A percentile compares a stretch with the other conserved stretches of the same genome.
Evolutionary conservation across 2,888 invertebrate species (phyloP).

Genomic region (Scaptomyza caliginosa): DNA sequence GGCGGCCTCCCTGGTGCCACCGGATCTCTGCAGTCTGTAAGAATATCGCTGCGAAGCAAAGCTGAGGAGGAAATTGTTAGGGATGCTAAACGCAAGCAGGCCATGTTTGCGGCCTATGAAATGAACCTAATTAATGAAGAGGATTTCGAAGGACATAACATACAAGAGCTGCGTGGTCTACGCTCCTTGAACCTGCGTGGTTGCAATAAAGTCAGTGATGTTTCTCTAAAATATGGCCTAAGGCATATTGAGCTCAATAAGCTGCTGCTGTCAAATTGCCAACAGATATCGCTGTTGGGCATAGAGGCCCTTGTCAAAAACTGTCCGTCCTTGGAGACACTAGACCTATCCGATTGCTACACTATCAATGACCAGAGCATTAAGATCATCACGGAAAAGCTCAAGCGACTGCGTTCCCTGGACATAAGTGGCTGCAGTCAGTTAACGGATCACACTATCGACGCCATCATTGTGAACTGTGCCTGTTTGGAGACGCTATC

Average conservation of each 20-base stretch:
- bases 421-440: conserved; percentile 85
- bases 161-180: conserved; percentile 86
- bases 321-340: conserved; percentile 89
- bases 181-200: conserved; percentile 87
- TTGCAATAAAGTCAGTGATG: conserved; percentile 89
- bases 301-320: conserved; percentile 87
- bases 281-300: conserved; percentile 88
- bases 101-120: conserved; percentile 87
- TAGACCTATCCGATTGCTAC: conserved; percentile 88
- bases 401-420: conserved; percentile 81
- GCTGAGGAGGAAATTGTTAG: conserved; percentile 89
- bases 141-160: conserved; percentile 84
- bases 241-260: conserved; percentile 87
- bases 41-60: conserved; percentile 87
- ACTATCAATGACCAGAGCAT: conserved; percentile 88
- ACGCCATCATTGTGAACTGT: conserved; percentile 85
- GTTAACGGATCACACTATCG: conserved; percentile 85
- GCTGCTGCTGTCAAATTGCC: conserved; percentile 88
- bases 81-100: conserved; percentile 87
- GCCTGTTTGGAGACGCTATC: conserved; percentile 83
- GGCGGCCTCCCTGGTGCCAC: conserved; percentile 1
- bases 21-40: conserved; percentile 66
- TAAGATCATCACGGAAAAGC: conserved; percentile 83
- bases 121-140: conserved; percentile 79
- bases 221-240: conserved; percentile 88